Evolutionary conservation across 2,888 invertebrate species (phyloP).

Genomic region (Ellobium chinense): DNA sequence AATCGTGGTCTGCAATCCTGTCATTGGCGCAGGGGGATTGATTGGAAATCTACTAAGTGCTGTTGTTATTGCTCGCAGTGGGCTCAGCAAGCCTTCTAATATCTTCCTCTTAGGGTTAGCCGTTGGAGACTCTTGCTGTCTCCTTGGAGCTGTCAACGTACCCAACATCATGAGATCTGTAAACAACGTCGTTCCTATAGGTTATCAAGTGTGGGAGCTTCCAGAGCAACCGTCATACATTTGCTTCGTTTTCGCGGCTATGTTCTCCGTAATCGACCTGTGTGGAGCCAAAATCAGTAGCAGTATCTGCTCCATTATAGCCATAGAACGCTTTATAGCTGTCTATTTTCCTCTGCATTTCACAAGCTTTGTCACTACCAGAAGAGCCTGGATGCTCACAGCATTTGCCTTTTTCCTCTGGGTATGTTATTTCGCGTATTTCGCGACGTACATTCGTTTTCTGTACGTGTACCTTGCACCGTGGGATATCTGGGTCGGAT

Average conservation of each 20-base stretch:
- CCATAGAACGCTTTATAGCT: slow-evolving; percentile 3
- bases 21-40: not conserved
- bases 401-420: not conserved
- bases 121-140: not conserved
- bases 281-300: slow-evolving; percentile 5
- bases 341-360: slow-evolving; percentile 24
- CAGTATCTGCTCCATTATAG: not conserved
- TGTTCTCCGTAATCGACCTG: not conserved
- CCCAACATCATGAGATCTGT: not conserved
- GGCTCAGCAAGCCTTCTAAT: not conserved
- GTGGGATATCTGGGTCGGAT: not conserved
- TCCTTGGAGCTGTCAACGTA: not conserved
- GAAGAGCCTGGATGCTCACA: slow-evolving; percentile 1
- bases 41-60: not conserved
- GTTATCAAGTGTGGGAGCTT: not conserved
- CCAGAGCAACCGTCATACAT: not conserved
- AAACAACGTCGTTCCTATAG: not conserved
- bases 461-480: no score
- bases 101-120: slow-evolving; percentile 5
- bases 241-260: not conserved
- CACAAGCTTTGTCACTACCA: not conserved
- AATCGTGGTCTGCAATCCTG: not conserved
- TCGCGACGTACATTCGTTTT: no score
- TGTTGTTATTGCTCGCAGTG: not conserved
- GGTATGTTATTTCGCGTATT: not conserved